phyloP scores from a whole-genome alignment of 2,888 invertebrate genomes.

The Heliconius erato region DNA sequence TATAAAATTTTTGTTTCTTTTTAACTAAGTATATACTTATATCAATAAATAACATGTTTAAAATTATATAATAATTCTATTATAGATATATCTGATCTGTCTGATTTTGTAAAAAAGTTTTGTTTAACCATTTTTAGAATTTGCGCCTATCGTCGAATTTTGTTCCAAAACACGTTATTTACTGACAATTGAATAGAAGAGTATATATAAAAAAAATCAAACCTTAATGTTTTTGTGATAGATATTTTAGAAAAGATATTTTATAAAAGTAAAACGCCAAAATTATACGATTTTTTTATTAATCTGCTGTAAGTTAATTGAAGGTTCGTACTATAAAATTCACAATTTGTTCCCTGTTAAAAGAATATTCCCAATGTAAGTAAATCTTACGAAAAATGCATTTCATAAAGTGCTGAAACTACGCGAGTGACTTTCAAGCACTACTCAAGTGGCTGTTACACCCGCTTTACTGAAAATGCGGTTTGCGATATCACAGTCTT shows the following conservation, averaged over 20 bases:
- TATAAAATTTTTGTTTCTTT: neutral
- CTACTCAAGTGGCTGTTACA: conserved; percentile 43
- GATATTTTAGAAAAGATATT: neutral
- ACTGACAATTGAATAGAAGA: neutral
- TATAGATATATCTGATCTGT: neutral
- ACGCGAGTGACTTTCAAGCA: conserved; percentile 45
- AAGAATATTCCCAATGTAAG: conserved; percentile 49
- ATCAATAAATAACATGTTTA: neutral
- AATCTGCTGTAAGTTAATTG: neutral
- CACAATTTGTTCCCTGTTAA: neutral
- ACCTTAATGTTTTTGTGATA: neutral
- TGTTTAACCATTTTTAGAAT: no score
- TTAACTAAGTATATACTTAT: neutral
- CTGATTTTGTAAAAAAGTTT: no score
- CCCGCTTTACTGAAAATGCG: conserved; percentile 39
- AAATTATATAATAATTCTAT: neutral
- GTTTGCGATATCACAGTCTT: conserved; percentile 34
- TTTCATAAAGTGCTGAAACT: conserved; percentile 53
- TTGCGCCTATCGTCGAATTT: neutral
- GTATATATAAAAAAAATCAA: neutral
- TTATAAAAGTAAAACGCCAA: neutral
- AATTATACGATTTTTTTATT: neutral
- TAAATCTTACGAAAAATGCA: conserved; percentile 55
- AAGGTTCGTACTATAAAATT: neutral
- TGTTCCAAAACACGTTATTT: neutral